Percentiles rank a stretch among this genome's conserved stretches.
phyloP scores from a whole-genome alignment of 1,140 invertebrate species.

The Fragariocoptes setiger region DNA sequence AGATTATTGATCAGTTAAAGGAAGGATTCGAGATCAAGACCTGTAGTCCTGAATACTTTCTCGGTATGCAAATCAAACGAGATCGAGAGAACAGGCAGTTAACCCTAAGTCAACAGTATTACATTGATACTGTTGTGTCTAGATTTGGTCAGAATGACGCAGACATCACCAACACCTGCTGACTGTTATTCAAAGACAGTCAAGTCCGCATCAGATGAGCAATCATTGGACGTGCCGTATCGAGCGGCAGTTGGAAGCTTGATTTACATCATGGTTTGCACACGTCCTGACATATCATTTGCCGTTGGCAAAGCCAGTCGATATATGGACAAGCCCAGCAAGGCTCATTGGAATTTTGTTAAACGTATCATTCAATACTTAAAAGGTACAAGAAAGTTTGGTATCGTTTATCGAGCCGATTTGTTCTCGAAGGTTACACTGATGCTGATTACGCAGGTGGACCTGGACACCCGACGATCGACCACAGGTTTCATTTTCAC shows the following conservation, averaged over 20 bases:
- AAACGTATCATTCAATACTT: conserved; percentile 14
- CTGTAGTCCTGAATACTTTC: conserved; percentile 4
- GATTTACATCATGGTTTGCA: conserved; percentile 6
- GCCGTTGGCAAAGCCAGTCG: conserved; percentile 7
- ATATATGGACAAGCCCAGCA: conserved; percentile 7
- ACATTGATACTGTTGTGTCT: conserved; percentile 2
- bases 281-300: conserved; percentile 11
- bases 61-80: conserved; percentile 10
- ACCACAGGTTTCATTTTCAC: too few species aligned
- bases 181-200: background rate
- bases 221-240: conserved; percentile 5
- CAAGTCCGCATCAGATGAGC: conserved; percentile 8
- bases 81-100: background rate
- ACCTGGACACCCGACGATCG: conserved; percentile 11
- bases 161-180: background rate
- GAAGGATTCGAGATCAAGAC: conserved; percentile 1
- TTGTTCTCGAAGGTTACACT: conserved; percentile 12
- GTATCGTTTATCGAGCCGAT: conserved; percentile 11
- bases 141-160: conserved; percentile 8
- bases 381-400: conserved; percentile 11
- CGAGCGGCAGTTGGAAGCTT: conserved; percentile 7
- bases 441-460: conserved; percentile 16
- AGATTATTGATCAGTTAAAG: conserved; percentile 1
- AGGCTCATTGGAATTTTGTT: conserved; percentile 10
- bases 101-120: conserved; percentile 4